A percentile compares a stretch with the other conserved stretches of the same genome.
These are phyloP conservation scores for Carassius carassius DNA, from an alignment of 2,113 vertebrate species.

Conservation along the genomic window DNA sequence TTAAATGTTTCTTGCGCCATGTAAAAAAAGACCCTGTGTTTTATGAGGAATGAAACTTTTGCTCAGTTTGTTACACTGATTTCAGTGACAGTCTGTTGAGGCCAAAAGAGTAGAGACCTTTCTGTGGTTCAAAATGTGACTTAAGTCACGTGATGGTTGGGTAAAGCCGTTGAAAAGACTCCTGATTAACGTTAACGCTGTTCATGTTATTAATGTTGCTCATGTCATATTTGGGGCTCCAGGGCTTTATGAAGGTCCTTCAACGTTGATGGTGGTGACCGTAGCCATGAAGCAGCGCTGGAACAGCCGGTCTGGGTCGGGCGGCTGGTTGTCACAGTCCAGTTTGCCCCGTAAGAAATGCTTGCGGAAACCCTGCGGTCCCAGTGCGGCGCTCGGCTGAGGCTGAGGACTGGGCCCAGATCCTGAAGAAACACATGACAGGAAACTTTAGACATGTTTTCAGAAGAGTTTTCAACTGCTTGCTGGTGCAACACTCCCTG, in stretches of 20 bases:
- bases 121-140: not conserved
- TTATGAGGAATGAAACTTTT: not conserved
- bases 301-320: constrained; percentile 70
- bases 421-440: constrained; percentile 61
- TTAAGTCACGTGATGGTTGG: too few species aligned
- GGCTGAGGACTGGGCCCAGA: constrained; percentile 61
- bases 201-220: too few species aligned
- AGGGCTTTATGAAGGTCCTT: constrained; percentile 67
- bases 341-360: constrained; percentile 71
- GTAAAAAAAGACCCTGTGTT: not conserved
- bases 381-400: constrained; percentile 51
- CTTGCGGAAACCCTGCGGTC: constrained; percentile 68
- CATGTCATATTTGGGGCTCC: too few species aligned
- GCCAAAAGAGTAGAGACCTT: not conserved
- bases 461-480: not conserved
- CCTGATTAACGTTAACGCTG: too few species aligned
- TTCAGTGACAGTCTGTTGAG: not conserved
- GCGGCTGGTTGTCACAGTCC: constrained; percentile 75
- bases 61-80: not conserved
- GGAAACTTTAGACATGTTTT: not conserved
- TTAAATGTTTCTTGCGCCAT: not conserved
- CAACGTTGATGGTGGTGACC: constrained; percentile 67
- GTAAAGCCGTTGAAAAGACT: not conserved
- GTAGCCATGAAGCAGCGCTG: constrained; percentile 78
- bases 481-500: fast-evolving